These are phyloP conservation scores for Dynastes tityus DNA, from an alignment of 2,888 invertebrate species.

Conservation along the genomic window DNA sequence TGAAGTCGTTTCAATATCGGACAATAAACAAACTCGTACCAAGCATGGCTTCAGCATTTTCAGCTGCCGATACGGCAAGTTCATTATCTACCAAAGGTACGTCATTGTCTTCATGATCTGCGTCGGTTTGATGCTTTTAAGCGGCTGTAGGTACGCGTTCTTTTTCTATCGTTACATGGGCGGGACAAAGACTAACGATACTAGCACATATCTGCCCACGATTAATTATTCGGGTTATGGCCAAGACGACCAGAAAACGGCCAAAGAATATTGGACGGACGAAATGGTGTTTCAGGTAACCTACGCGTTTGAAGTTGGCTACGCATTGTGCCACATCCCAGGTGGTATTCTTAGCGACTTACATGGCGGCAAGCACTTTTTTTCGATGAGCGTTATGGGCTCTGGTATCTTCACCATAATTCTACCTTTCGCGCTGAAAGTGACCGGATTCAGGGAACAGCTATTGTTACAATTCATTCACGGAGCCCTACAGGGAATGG, in stretches of 20 bases:
- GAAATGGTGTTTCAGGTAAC: background rate
- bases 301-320: background rate
- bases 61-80: background rate
- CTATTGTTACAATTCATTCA: slow-evolving; percentile 9
- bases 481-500: slow-evolving; percentile 25
- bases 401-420: background rate
- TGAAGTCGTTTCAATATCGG: background rate
- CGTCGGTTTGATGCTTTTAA: background rate
- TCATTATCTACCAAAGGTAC: slow-evolving; percentile 1
- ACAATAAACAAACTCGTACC: background rate
- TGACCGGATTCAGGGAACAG: background rate
- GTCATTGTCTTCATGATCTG: background rate
- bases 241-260: background rate
- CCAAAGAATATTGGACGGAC: background rate
- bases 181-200: background rate
- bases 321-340: slow-evolving; percentile 30
- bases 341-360: slow-evolving; percentile 37
- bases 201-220: too few species aligned
- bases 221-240: background rate
- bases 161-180: background rate
- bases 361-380: slow-evolving; percentile 33
- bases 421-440: slow-evolving; percentile 10
- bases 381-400: slow-evolving; percentile 5
- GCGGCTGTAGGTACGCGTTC: background rate
- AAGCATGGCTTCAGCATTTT: background rate